Evolutionary conservation across 30 jellyfish, hydroid and myxozoan genomes (phyloP).

Genomic region (Sanderia malayensis): DNA sequence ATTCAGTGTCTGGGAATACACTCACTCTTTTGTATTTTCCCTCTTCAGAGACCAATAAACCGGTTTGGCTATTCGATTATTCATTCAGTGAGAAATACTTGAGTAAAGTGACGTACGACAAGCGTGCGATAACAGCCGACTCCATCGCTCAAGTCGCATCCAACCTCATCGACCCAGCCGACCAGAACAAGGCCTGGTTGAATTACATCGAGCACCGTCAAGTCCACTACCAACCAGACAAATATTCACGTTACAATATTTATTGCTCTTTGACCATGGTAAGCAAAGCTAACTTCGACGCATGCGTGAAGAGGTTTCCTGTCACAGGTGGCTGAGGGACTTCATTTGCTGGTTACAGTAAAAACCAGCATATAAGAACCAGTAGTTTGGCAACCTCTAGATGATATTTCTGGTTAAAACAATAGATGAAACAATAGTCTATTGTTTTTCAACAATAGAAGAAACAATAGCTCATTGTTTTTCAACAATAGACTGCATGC

Average conservation of each 20-base stretch:
- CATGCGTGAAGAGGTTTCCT: slow-evolving; percentile 36
- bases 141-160: slow-evolving; percentile 25
- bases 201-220: slow-evolving; percentile 61
- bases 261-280: slow-evolving; percentile 40
- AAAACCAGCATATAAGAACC: too few relatives aligned
- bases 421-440: too few relatives aligned
- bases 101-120: slow-evolving; percentile 37
- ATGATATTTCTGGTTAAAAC: too few relatives aligned
- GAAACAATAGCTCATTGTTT: too few relatives aligned
- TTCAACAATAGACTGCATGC: too few relatives aligned
- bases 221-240: slow-evolving; percentile 55
- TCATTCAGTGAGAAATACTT: slow-evolving; percentile 46
- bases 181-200: slow-evolving; percentile 44
- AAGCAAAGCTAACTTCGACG: slow-evolving; percentile 38
- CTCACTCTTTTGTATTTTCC: too few relatives aligned
- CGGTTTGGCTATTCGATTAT: slow-evolving; percentile 56
- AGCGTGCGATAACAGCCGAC: slow-evolving; percentile 45
- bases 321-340: slow-evolving; percentile 60
- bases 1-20: too few relatives aligned
- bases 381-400: too few relatives aligned
- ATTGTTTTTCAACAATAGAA: too few relatives aligned
- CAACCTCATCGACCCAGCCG: slow-evolving; percentile 24
- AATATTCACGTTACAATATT: slow-evolving; percentile 31
- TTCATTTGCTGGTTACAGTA: too few relatives aligned
- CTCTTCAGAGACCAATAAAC: slow-evolving; percentile 35